Percentiles rank a stretch among this genome's conserved stretches.
Conservation (phyloP, 2,797 vertebrate species). For the Anguilla megastoma region DNA sequence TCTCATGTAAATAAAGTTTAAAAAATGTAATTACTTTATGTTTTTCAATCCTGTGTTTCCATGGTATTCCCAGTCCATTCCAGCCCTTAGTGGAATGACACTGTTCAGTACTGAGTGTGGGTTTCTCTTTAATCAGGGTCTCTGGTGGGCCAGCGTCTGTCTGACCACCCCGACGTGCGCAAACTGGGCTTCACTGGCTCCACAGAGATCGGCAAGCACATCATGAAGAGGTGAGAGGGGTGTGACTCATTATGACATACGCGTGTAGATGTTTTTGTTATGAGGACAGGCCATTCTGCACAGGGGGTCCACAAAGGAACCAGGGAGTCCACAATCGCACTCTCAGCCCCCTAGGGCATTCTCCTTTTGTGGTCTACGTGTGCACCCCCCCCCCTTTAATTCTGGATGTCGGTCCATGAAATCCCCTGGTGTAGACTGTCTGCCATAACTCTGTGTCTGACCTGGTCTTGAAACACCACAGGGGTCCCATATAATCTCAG, state of each 20-base stretch:
- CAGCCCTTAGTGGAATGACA: background rate
- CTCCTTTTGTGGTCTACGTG: too few relatives aligned
- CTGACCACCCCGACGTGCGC: conserved; percentile 82
- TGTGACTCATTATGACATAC: background rate
- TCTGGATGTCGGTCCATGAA: background rate
- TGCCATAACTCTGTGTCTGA: background rate
- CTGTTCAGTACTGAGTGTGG: background rate
- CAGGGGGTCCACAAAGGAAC: too few relatives aligned
- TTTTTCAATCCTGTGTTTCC: background rate
- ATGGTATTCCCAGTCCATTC: background rate
- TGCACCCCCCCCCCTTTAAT: background rate
- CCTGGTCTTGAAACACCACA: background rate
- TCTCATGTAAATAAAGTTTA: background rate
- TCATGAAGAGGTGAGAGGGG: conserved; percentile 83
- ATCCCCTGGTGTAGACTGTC: background rate
- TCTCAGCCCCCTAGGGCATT: too few relatives aligned
- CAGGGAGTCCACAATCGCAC: too few relatives aligned
- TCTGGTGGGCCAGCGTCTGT: conserved; percentile 80
- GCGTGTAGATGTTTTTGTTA: background rate
- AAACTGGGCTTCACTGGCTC: conserved; percentile 89
- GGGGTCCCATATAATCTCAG: background rate
- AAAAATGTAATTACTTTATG: background rate
- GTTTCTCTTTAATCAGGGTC: conserved; percentile 64
- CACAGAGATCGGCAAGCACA: conserved; percentile 85
- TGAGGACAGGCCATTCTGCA: background rate